These are phyloP conservation scores for Cochlearius cochlearius DNA, from an alignment of 2,113 vertebrate species.

Conservation along the genomic window DNA sequence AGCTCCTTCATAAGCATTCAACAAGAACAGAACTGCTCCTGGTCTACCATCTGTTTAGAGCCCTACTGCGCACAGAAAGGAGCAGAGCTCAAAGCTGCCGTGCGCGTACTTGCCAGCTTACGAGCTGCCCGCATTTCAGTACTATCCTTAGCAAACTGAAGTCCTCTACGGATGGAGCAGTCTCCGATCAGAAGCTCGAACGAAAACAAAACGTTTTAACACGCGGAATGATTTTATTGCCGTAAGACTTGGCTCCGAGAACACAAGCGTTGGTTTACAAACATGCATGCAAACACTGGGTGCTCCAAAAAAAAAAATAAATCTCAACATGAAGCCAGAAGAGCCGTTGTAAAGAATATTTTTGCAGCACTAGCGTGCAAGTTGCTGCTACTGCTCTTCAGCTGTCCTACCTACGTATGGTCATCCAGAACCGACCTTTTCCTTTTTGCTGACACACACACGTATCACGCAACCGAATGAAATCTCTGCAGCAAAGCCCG, in stretches of 20 bases:
- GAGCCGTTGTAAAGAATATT: accelerated
- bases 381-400: background rate
- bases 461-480: background rate
- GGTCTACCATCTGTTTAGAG: background rate
- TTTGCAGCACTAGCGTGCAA: accelerated
- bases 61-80: background rate
- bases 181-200: background rate
- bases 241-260: background rate
- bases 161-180: background rate
- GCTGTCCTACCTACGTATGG: accelerated
- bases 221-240: background rate
- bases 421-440: background rate
- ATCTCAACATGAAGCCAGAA: background rate
- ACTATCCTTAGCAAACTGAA: background rate
- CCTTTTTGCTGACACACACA: background rate
- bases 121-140: accelerated
- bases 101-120: background rate
- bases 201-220: background rate
- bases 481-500: accelerated
- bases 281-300: accelerated
- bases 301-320: background rate
- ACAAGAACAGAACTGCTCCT: background rate
- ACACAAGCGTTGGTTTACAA: background rate
- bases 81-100: background rate
- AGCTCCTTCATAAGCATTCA: background rate